Conservation (phyloP, 2,888 invertebrate genomes). For the Ophonus ardosiacus region DNA sequence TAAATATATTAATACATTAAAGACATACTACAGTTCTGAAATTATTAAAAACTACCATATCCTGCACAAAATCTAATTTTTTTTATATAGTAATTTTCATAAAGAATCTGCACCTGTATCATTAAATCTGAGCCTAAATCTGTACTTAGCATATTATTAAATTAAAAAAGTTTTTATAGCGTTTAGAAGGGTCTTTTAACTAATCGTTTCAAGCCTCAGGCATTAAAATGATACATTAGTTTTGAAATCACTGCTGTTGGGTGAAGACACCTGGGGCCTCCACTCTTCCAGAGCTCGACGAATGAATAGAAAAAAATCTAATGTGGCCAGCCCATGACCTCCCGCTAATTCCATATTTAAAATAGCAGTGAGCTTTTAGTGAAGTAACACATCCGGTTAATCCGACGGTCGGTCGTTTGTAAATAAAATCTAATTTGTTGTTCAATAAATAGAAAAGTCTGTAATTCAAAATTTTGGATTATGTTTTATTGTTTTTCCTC, state of each 20-base stretch:
- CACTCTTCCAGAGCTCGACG: neutral
- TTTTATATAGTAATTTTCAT: neutral
- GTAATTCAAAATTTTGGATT: too few relatives aligned
- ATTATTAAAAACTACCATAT: neutral
- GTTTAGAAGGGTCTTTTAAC: constrained; percentile 19
- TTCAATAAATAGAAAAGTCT: too few relatives aligned
- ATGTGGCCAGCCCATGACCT: too few relatives aligned
- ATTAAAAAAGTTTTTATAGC: constrained; percentile 44
- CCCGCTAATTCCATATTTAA: too few relatives aligned
- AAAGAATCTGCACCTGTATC: neutral
- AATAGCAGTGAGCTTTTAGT: too few relatives aligned
- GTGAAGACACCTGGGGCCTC: constrained; percentile 28
- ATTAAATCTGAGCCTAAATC: neutral
- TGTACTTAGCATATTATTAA: constrained; percentile 38
- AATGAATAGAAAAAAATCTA: constrained; percentile 4
- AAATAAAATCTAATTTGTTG: too few relatives aligned
- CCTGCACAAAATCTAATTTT: neutral
- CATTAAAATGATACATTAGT: constrained; percentile 42
- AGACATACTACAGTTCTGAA: too few relatives aligned
- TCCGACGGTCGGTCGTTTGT: too few relatives aligned
- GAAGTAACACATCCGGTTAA: too few relatives aligned
- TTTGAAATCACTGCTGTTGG: constrained; percentile 11
- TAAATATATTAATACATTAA: too few relatives aligned
- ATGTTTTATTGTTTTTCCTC: too few relatives aligned
- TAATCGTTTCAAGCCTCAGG: constrained; percentile 33